Conservation (phyloP, 2,888 invertebrate species). For the Megamerina dolium region DNA sequence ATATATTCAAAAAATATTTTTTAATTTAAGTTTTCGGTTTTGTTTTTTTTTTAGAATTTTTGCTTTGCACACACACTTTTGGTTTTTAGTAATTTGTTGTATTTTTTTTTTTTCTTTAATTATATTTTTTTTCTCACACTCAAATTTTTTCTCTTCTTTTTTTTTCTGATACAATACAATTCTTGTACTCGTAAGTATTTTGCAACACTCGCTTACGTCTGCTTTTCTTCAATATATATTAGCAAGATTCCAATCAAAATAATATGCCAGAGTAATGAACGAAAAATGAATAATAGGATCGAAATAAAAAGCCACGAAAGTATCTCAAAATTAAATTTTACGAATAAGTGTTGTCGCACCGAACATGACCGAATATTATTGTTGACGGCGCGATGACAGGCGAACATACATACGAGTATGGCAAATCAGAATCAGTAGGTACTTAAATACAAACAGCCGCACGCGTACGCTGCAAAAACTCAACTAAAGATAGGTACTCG, state of each 20-base stretch:
- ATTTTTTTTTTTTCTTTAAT: not conserved
- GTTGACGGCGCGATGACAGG: not conserved
- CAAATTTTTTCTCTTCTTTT: not conserved
- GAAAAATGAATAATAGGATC: conserved; percentile 4
- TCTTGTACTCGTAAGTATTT: too few species aligned
- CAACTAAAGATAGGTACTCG: conserved; percentile 15
- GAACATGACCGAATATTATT: not conserved
- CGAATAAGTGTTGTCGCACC: too few species aligned
- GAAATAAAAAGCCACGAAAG: conserved; percentile 9
- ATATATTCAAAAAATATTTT: not conserved
- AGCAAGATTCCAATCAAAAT: not conserved
- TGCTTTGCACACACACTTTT: too few species aligned
- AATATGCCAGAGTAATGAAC: not conserved
- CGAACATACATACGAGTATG: not conserved
- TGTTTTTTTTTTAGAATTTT: too few species aligned
- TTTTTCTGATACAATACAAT: too few species aligned
- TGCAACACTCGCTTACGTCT: conserved; percentile 1
- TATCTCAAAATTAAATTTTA: conserved; percentile 1
- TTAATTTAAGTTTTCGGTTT: not conserved
- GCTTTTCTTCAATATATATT: conserved; percentile 1
- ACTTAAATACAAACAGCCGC: conserved; percentile 4
- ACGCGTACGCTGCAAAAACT: conserved; percentile 23
- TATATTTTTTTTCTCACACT: not conserved
- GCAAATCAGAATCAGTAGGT: not conserved
- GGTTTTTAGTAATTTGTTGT: too few species aligned